phyloP scores from a whole-genome alignment of 2,797 vertebrate genomes.

The Thalassophryne amazonica region DNA sequence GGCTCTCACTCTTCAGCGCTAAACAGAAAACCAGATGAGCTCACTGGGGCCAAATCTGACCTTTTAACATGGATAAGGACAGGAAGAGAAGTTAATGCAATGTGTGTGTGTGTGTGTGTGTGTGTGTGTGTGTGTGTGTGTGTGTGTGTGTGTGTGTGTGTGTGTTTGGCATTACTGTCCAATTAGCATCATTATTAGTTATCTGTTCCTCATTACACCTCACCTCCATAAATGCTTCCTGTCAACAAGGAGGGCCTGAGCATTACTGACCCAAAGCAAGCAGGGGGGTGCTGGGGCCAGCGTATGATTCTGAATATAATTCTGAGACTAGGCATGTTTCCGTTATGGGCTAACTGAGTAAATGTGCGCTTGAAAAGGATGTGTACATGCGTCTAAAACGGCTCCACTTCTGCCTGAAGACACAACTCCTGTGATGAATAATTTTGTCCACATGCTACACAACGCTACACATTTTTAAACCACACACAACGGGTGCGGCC shows the following conservation, averaged over 20 bases:
- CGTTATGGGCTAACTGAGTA: background rate
- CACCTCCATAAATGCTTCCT: conserved; percentile 62
- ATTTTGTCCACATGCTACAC: conserved; percentile 50
- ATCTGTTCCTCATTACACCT: conserved; percentile 60
- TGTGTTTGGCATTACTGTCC: conserved; percentile 25
- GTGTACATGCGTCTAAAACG: background rate
- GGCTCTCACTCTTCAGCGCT: conserved; percentile 18
- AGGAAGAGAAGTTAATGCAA: conserved; percentile 21
- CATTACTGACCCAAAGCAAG: conserved; percentile 1
- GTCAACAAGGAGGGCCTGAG: conserved; percentile 15
- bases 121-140: conserved; percentile 13
- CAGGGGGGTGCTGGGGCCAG: background rate
- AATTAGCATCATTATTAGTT: conserved; percentile 50
- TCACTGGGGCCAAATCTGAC: conserved; percentile 27
- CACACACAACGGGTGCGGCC: conserved; percentile 10
- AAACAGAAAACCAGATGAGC: conserved; percentile 43
- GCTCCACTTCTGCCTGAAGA: conserved; percentile 21
- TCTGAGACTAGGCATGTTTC: background rate
- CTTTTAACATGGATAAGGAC: conserved; percentile 20
- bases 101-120: background rate
- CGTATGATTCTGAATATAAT: background rate
- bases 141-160: conserved; percentile 3
- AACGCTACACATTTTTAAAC: conserved; percentile 35
- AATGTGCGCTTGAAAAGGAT: background rate
- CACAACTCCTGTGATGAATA: conserved; percentile 30